Evolutionary conservation across 92 coral and sea anemone genomes (phyloP).

Genomic region (Epizoanthus scotinus): DNA sequence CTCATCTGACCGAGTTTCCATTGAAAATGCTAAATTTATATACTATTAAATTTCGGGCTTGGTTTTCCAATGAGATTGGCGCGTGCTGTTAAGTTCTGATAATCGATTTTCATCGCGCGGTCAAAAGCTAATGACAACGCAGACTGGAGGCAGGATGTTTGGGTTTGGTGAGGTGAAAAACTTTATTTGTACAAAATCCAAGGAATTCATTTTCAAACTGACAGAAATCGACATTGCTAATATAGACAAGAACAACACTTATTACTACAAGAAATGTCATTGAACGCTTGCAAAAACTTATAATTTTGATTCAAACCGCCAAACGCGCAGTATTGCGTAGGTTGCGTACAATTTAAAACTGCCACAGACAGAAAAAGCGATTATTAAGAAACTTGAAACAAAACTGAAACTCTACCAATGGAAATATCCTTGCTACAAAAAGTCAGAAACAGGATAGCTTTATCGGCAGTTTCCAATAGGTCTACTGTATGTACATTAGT

Average conservation of each 20-base stretch:
- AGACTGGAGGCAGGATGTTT: slow-evolving; percentile 21
- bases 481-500: too few relatives aligned
- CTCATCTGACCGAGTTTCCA: too few relatives aligned
- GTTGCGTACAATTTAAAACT: too few relatives aligned
- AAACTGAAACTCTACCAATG: too few relatives aligned
- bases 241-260: neutral
- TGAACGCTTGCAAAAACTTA: neutral
- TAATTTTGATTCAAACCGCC: too few relatives aligned
- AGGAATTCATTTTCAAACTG: slow-evolving; percentile 9
- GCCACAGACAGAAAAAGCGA: too few relatives aligned
- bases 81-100: slow-evolving; percentile 9
- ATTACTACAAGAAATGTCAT: neutral
- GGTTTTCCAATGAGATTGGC: neutral
- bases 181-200: slow-evolving; percentile 12
- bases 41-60: slow-evolving; percentile 1
- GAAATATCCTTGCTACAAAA: too few relatives aligned
- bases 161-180: slow-evolving; percentile 12
- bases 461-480: too few relatives aligned
- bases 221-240: neutral
- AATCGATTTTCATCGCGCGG: slow-evolving; percentile 1
- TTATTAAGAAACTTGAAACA: too few relatives aligned
- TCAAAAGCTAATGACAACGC: neutral
- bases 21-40: neutral
- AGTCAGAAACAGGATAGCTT: too few relatives aligned
- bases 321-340: too few relatives aligned